Percentiles rank a stretch among this genome's conserved stretches.
Conservation (phyloP, 1,140 invertebrate species). For the Heliothis subflexa region DNA sequence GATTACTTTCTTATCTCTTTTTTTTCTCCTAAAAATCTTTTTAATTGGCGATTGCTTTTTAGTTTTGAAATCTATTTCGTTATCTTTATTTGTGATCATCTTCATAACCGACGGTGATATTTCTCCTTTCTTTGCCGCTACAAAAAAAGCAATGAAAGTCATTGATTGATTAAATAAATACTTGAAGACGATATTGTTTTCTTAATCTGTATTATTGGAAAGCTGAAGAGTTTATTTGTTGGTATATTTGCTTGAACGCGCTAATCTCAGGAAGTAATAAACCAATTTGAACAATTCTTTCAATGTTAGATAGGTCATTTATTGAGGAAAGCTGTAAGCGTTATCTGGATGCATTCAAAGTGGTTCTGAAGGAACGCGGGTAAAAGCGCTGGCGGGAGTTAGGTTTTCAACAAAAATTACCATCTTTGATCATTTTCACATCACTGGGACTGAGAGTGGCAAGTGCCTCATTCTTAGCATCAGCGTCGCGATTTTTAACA, state of each 20-base stretch:
- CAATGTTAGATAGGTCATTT: no score
- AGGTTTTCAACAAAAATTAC: neutral
- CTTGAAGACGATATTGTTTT: no score
- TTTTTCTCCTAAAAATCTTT: neutral
- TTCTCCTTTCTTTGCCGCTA: constrained; percentile 14
- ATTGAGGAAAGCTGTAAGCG: no score
- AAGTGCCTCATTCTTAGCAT: neutral
- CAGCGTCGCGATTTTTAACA: neutral
- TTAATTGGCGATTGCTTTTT: neutral
- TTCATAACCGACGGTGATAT: constrained; percentile 6
- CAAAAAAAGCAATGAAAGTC: neutral
- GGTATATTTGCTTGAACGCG: no score
- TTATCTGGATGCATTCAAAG: no score
- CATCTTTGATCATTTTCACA: constrained; percentile 16
- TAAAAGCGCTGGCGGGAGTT: no score
- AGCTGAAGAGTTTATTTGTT: no score
- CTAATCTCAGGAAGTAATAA: no score
- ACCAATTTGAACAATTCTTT: no score
- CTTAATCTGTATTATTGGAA: no score
- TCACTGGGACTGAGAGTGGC: neutral
- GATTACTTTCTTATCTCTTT: neutral
- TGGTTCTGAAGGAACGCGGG: no score
- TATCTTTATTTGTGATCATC: neutral
- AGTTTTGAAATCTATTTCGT: neutral
- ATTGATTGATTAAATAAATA: neutral